Evolutionary conservation across 2,797 vertebrate species (phyloP), one percentile per base, ranked within the genome.

Genomic region (Diplodus puntazzo): DNA sequence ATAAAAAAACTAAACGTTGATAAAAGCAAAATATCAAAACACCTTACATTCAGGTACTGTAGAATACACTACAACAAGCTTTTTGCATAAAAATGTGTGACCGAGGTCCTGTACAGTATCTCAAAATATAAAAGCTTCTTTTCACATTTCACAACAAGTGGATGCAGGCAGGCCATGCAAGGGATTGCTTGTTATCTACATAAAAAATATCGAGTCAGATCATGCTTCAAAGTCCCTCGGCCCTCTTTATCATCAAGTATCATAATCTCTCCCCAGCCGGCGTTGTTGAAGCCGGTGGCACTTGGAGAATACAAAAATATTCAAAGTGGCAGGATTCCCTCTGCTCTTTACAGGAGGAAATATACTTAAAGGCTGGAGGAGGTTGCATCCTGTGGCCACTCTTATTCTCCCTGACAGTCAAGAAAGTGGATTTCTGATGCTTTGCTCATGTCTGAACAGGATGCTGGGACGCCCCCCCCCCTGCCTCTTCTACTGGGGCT

Each of bases 31-130:
- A 89, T 89, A 86, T 91, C 75, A 91, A 92, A 89, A 83, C 81
- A 87, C 67, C 66, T 79, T 77, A 87, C 87, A 78, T 86, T 88
- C 83, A 87, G 73, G 73, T 75, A 91, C 85, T 82, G 85, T 87
- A 86, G 61, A 82, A 79, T 46, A 83, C 85, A 89, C 64, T 72
- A 92, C 59, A 85, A 86, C 69, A 83, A 93, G 87, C 89, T 62
- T 72, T 87, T 95, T 95, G 92, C 93, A 95, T 94, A 95, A 94
- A 91, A 92, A 88, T 80, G 66, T 85, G 17, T 45, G 75, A 86
- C 69, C 67, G 18, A 58, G 69, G 69, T 85, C 75, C 88, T 88
- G 83, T 91, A 90, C 79, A 89, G 48, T 79, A 81, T 90, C 68
- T 90, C 61, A 83, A 90, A 90, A 90, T 89, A 93, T 89, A 92